Conservation (phyloP, 2,113 vertebrate species). For the Microcebus murinus region DNA sequence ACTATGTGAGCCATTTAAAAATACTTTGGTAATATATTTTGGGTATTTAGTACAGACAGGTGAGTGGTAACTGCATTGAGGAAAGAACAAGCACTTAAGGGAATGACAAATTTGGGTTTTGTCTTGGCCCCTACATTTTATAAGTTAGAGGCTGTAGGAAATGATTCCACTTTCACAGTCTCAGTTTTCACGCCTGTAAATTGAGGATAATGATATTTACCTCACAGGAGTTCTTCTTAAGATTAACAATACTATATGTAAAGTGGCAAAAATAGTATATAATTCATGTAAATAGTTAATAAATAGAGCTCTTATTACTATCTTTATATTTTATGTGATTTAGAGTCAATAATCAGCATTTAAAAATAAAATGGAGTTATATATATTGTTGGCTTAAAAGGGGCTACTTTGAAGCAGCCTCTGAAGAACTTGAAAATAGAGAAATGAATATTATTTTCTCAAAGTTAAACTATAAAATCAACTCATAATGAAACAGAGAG, state of each 20-base stretch:
- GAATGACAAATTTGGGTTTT: not conserved
- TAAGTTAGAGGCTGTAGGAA: not conserved
- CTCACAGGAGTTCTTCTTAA: not conserved
- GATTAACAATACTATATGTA: not conserved
- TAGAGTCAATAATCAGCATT: not conserved
- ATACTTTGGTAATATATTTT: not conserved
- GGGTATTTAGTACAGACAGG: not conserved
- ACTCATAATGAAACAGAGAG: not conserved
- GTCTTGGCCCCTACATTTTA: not conserved
- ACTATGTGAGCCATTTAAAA: not conserved
- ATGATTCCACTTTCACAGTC: not conserved
- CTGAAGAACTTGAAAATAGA: conserved; percentile 27
- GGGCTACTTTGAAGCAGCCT: not conserved
- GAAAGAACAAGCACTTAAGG: not conserved
- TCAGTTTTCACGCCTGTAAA: not conserved
- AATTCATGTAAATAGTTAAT: not conserved
- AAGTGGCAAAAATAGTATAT: not conserved
- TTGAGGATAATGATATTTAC: not conserved
- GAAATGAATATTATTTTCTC: not conserved
- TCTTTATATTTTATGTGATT: conserved; percentile 34
- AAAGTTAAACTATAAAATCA: not conserved
- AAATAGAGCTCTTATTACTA: not conserved
- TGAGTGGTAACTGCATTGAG: not conserved
- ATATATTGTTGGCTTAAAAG: not conserved
- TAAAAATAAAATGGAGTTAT: conserved; percentile 36